Base-by-base conservation (phyloP, 1,140 invertebrate species). In the Dendrolimus punctatus region DNA sequence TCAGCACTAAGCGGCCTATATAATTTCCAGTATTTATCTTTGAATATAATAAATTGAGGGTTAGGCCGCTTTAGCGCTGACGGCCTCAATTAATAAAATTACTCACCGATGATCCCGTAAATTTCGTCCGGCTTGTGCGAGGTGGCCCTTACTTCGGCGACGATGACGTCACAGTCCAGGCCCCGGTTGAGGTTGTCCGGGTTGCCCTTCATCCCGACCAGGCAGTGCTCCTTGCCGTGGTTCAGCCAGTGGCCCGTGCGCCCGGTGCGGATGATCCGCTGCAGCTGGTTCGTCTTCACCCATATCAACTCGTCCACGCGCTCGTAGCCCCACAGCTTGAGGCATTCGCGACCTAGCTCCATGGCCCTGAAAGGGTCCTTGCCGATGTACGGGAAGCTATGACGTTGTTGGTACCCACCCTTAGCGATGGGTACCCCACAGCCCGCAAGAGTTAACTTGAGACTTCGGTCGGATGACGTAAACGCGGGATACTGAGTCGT, bases 101-200 rank as follows among this genome's bases (percentile, higher is more conserved):
- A 6, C 68, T 68, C 46, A 80, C 78, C 81, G 55, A 96, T 95
- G 50, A 96, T 95, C 8, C 94, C 98, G 84, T 99, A 99, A 64
- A 99, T 98, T 89, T 99, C 98, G 87, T 99, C 98, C 0, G 98
- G 98, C 84, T 99, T 99, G 78, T 99, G 98, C 69, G 95, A 98
- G 0, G 98, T 99, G 5, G 97, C 98, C 49, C 98, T 87, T 0
- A 99, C 98, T 90, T 99, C 98, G 0, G 98, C 97, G 0, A 99
- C 98, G 58, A 99, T 98, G 6, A 99, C 97, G 87, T 99, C 98
- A 82, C 97, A 98, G 83, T 99, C 98, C 6, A 99, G 86, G 0
- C 98, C 97, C 41, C 95, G 90, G 87, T 99, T 99, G 8, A 98
- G 89, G 73, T 95, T 93, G 54, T 93, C 91, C 0, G 96, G 96